phyloP scores from a whole-genome alignment of 2,888 invertebrate genomes.

The Pachymerium ferrugineum region DNA sequence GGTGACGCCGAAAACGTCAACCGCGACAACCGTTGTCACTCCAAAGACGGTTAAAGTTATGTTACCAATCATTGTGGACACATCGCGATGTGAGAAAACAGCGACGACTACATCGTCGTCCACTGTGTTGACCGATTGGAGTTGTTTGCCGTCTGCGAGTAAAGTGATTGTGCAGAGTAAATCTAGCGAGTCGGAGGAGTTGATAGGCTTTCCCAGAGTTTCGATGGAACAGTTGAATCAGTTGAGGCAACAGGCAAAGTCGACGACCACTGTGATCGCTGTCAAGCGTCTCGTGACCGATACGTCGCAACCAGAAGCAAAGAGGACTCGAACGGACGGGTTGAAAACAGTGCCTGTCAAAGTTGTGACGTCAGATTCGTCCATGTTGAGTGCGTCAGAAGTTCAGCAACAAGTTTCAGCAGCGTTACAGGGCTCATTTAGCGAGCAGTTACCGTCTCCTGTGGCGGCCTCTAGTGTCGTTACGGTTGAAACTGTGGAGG shows the following conservation, averaged over 20 bases:
- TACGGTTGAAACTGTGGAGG: neutral
- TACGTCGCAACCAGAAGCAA: neutral
- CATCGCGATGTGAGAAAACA: neutral
- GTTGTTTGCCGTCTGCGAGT: neutral
- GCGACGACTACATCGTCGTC: constrained; percentile 35
- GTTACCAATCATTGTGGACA: neutral
- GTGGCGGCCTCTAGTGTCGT: neutral
- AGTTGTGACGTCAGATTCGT: neutral
- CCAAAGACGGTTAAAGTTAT: neutral
- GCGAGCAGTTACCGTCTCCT: neutral
- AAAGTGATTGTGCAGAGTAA: constrained; percentile 28
- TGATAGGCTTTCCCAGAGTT: constrained; percentile 38
- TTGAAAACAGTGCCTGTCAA: neutral
- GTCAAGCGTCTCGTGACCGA: neutral
- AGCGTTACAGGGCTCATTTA: constrained; percentile 28
- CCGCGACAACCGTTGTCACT: neutral
- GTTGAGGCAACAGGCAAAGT: constrained; percentile 35
- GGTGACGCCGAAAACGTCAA: constrained; percentile 20
- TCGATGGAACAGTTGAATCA: constrained; percentile 38
- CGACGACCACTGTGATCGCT: neutral
- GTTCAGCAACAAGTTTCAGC: constrained; percentile 31
- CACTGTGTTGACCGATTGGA: constrained; percentile 31
- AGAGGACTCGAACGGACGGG: constrained; percentile 3
- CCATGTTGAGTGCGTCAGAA: constrained; percentile 23
- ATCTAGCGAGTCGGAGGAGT: constrained; percentile 36